Evolutionary conservation across 2,888 invertebrate genomes (phyloP).

Genomic region (Desoria tigrina): DNA sequence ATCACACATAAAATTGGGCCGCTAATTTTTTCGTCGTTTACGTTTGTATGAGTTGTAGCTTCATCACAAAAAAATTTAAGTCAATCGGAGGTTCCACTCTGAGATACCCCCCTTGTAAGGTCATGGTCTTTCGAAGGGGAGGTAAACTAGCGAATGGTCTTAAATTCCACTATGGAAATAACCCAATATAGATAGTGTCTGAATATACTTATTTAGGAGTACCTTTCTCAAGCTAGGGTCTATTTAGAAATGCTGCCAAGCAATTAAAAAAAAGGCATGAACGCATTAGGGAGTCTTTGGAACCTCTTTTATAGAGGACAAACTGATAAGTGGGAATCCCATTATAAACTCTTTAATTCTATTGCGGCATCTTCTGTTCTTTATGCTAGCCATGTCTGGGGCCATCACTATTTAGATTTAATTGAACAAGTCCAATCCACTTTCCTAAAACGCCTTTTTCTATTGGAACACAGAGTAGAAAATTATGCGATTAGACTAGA

Average conservation of each 20-base stretch:
- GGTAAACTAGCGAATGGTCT: background rate
- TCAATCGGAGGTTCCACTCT: constrained; percentile 18
- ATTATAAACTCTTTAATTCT: background rate
- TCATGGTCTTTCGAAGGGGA: constrained; percentile 33
- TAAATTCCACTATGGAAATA: constrained; percentile 16
- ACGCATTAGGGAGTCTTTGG: constrained; percentile 8
- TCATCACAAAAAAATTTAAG: constrained; percentile 21
- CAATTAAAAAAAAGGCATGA: constrained; percentile 17
- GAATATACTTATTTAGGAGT: constrained; percentile 33
- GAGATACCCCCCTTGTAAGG: constrained; percentile 38
- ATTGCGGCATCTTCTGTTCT: background rate
- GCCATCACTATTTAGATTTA: background rate
- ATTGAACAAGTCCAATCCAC: constrained; percentile 16
- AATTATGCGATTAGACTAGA: constrained; percentile 22
- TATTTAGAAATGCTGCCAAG: constrained; percentile 14
- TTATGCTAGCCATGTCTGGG: constrained; percentile 19
- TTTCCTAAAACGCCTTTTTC: constrained; percentile 11
- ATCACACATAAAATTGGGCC: background rate
- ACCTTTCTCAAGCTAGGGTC: background rate
- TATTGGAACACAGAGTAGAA: background rate
- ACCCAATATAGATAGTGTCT: constrained; percentile 24
- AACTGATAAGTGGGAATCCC: constrained; percentile 9
- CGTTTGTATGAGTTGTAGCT: constrained; percentile 33
- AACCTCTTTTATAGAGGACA: background rate
- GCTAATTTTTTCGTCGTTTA: background rate